Conservation (phyloP, 2,113 vertebrate genomes). For the Platycercus adscitus region DNA sequence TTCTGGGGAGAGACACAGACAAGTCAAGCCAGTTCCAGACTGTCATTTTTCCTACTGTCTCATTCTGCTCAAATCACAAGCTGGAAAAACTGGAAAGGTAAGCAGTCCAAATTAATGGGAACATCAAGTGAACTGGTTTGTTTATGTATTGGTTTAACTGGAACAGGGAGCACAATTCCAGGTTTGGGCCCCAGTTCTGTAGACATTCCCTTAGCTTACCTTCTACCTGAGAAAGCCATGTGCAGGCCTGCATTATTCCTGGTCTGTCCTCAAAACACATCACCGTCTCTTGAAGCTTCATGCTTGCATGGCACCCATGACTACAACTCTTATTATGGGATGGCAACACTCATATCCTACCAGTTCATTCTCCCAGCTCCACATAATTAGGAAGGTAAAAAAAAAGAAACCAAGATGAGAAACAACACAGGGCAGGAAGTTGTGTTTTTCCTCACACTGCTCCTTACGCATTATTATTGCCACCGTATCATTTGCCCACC, state of each 20-base stretch:
- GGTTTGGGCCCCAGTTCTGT: neutral
- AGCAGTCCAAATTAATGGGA: constrained; percentile 62
- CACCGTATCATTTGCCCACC: neutral
- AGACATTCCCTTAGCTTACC: neutral
- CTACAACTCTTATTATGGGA: neutral
- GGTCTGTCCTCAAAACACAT: neutral
- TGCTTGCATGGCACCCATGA: neutral
- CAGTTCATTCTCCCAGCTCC: constrained; percentile 1
- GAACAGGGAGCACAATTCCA: constrained; percentile 7
- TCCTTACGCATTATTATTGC: neutral
- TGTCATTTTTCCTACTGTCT: constrained; percentile 50
- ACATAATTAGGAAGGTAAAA: neutral
- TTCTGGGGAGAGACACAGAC: constrained; percentile 30
- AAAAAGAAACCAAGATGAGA: neutral
- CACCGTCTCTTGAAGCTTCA: neutral
- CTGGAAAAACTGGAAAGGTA: constrained; percentile 73
- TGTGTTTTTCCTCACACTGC: neutral
- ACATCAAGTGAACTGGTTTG: constrained; percentile 42
- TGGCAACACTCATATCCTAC: constrained; percentile 1
- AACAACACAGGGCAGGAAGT: neutral
- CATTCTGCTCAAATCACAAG: constrained; percentile 49
- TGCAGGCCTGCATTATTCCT: neutral
- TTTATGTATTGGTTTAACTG: constrained; percentile 44
- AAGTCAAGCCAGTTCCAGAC: constrained; percentile 46
- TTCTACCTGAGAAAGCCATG: neutral